Conservation (phyloP, 2,888 invertebrate genomes). For the Netelia virgata region DNA sequence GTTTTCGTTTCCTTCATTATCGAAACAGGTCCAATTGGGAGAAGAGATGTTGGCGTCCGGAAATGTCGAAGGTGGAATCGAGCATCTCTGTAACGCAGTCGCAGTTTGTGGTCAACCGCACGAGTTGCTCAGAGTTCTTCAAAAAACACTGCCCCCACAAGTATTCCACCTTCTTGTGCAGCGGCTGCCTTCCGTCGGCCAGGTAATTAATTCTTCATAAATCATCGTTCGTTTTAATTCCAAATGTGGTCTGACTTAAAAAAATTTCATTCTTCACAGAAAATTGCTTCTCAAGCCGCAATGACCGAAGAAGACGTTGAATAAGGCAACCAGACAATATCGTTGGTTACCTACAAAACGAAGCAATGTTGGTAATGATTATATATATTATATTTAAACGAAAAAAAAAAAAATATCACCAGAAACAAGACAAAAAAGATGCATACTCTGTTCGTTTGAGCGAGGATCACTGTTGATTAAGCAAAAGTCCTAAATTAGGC, state of each 20-base stretch:
- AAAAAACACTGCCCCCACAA: conserved; percentile 97
- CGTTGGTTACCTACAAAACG: conserved; percentile 76
- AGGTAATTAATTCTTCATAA: conserved; percentile 82
- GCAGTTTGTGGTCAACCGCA: conserved; percentile 98
- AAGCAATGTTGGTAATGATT: conserved; percentile 77
- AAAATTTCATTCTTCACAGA: conserved; percentile 76
- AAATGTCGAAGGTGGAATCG: conserved; percentile 95
- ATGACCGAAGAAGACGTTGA: conserved; percentile 83
- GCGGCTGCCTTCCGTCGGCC: conserved; percentile 90
- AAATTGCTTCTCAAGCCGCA: conserved; percentile 75
- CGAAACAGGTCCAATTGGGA: conserved; percentile 93
- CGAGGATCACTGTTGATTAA: conserved; percentile 32
- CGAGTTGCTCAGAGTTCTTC: conserved; percentile 94
- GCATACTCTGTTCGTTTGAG: conserved; percentile 62
- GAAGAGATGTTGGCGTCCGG: conserved; percentile 96
- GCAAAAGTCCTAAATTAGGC: conserved; percentile 44
- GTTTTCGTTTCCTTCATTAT: neutral
- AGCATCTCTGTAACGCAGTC: conserved; percentile 98
- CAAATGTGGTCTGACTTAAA: neutral
- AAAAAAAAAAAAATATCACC: conserved; percentile 33
- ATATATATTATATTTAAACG: conserved; percentile 74
- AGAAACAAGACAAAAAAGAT: conserved; percentile 23
- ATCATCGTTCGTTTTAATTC: neutral
- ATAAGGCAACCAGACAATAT: conserved; percentile 74
- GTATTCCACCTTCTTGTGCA: conserved; percentile 96